Evolutionary conservation across 2,888 invertebrate genomes (phyloP).

Genomic region (Zootermopsis nevadensis): DNA sequence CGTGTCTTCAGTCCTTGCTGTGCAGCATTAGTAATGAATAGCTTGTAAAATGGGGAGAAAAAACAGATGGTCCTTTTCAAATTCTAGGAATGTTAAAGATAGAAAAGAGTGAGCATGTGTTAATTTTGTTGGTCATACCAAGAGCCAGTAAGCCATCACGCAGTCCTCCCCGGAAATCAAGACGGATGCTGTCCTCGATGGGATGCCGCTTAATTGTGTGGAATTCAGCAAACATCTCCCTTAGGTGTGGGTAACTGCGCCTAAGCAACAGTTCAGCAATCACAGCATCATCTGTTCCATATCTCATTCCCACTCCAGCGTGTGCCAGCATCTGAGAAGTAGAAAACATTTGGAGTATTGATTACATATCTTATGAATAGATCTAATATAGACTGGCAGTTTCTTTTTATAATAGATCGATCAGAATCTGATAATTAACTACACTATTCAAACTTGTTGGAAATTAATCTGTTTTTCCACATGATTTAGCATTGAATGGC

Average conservation of each 20-base stretch:
- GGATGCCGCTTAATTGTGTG: slow-evolving; percentile 59
- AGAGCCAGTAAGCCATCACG: slow-evolving; percentile 59
- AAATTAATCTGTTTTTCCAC: too few relatives aligned
- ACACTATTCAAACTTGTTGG: too few relatives aligned
- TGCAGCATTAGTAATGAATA: too few relatives aligned
- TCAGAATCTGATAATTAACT: too few relatives aligned
- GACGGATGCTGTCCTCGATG: slow-evolving; percentile 57
- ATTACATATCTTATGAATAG: too few relatives aligned
- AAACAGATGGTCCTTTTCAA: too few relatives aligned
- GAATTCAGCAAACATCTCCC: slow-evolving; percentile 61
- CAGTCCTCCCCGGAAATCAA: slow-evolving; percentile 60
- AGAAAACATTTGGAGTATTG: too few relatives aligned
- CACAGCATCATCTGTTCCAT: slow-evolving; percentile 60
- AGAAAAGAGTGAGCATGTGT: background rate
- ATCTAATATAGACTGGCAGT: too few relatives aligned
- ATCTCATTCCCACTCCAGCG: slow-evolving; percentile 61
- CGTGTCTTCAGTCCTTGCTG: too few relatives aligned
- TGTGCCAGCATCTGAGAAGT: slow-evolving; percentile 59
- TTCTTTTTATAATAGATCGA: too few relatives aligned
- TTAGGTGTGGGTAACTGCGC: slow-evolving; percentile 62
- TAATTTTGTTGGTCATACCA: slow-evolving; percentile 55
- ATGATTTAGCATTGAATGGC: too few relatives aligned
- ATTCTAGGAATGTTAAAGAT: background rate
- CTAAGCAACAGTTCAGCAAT: slow-evolving; percentile 61
- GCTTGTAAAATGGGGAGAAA: too few relatives aligned